A percentile compares a stretch with the other conserved stretches of the same genome.
Conservation (phyloP, 1,140 invertebrate genomes). For the Heliconius eleuchia region DNA sequence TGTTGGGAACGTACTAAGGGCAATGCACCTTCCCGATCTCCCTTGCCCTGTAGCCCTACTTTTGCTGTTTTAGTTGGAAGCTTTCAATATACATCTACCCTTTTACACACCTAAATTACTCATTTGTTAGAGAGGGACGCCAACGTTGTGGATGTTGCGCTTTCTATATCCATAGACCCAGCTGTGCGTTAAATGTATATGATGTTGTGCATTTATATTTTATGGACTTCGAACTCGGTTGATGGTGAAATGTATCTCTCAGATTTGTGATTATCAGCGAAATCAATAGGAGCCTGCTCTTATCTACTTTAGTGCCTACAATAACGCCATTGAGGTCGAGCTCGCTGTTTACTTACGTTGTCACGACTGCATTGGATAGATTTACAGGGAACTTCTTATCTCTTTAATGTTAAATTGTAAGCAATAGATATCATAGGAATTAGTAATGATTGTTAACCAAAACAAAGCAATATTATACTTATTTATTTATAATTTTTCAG, state of each 20-base stretch:
- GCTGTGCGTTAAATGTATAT: conserved; percentile 64
- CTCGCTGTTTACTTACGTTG: conserved; percentile 43
- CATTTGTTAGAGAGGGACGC: conserved; percentile 70
- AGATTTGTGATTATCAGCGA: conserved; percentile 56
- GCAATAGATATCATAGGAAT: neutral
- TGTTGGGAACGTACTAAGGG: conserved; percentile 67
- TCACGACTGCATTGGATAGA: conserved; percentile 29
- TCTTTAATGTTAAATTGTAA: neutral
- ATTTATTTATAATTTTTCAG: too few relatives aligned
- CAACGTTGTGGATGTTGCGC: conserved; percentile 55
- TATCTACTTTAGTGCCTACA: conserved; percentile 47
- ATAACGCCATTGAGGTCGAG: conserved; percentile 44
- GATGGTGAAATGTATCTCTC: conserved; percentile 70
- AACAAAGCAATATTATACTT: neutral
- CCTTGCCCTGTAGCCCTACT: conserved; percentile 79
- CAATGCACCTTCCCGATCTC: conserved; percentile 76
- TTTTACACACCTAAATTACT: conserved; percentile 41
- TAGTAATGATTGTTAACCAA: neutral
- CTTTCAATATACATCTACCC: conserved; percentile 57
- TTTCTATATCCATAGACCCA: conserved; percentile 61
- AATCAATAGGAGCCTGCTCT: conserved; percentile 61
- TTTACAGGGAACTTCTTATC: conserved; percentile 22
- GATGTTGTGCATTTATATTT: conserved; percentile 59
- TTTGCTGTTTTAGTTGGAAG: conserved; percentile 65
- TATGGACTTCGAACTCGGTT: conserved; percentile 76